Evolutionary conservation across 2,113 vertebrate genomes (phyloP).

Genomic region (Nycticebus coucang): DNA sequence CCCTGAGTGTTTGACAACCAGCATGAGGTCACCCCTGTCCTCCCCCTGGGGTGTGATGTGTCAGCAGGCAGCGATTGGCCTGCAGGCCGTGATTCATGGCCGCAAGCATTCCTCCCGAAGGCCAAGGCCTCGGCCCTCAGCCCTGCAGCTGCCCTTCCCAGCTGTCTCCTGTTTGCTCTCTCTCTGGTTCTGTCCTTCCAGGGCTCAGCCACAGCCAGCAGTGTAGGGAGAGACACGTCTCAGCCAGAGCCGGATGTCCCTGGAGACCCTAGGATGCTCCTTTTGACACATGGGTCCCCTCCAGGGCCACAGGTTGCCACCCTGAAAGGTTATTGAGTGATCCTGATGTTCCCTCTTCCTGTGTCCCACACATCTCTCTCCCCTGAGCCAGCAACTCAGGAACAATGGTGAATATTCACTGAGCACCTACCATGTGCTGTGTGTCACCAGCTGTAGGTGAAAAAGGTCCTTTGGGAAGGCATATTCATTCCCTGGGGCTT

Average conservation of each 20-base stretch:
- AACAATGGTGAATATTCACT: rapidly evolving
- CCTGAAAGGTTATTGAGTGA: not conserved
- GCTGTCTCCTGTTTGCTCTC: not conserved
- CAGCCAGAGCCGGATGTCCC: not conserved
- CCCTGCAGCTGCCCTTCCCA: not conserved
- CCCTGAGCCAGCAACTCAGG: not conserved
- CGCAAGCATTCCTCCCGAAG: not conserved
- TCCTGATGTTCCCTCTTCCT: not conserved
- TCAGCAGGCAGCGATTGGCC: constrained; percentile 5
- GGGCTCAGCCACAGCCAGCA: not conserved
- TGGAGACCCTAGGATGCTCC: not conserved
- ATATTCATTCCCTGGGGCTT: not conserved
- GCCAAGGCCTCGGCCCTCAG: not conserved
- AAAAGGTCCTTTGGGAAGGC: not conserved
- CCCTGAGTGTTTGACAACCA: constrained; percentile 29
- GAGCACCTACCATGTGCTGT: not conserved
- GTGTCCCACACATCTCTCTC: too few relatives aligned
- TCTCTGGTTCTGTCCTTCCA: not conserved
- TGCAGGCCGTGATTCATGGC: not conserved
- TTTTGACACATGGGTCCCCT: not conserved
- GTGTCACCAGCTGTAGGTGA: not conserved
- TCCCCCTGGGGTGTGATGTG: constrained; percentile 23
- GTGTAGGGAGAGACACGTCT: not conserved
- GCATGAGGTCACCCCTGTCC: constrained; percentile 56
- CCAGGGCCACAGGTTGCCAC: not conserved